phyloP scores from a whole-genome alignment of 2,797 vertebrate species.

The Spizella passerina region DNA sequence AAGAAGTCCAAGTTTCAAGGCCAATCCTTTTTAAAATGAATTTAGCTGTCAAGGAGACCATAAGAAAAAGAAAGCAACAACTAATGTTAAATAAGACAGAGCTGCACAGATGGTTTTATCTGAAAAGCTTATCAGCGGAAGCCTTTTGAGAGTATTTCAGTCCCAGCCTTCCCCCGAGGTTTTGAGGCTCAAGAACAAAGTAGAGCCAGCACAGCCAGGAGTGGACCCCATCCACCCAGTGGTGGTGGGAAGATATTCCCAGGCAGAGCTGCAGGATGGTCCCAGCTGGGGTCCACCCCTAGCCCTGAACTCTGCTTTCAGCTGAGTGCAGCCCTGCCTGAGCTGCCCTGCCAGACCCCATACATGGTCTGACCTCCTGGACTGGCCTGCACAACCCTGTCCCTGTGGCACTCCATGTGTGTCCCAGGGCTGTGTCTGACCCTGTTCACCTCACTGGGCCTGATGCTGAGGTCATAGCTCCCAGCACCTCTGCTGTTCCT shows the following conservation, averaged over 20 bases:
- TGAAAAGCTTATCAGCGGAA: not conserved
- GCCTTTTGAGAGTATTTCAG: not conserved
- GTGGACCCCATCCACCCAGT: not conserved
- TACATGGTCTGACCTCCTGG: fast-evolving
- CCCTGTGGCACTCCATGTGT: fast-evolving
- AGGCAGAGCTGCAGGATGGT: not conserved
- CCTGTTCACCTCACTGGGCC: not conserved
- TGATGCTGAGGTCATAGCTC: not conserved
- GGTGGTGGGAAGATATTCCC: fast-evolving
- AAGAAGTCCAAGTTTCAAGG: not conserved
- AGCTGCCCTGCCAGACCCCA: not conserved
- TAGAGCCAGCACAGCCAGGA: fast-evolving
- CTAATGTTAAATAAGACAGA: not conserved
- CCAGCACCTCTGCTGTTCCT: not conserved
- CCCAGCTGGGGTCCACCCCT: fast-evolving
- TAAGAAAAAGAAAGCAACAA: not conserved
- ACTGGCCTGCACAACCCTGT: not conserved
- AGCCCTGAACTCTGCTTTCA: not conserved
- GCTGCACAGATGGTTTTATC: not conserved
- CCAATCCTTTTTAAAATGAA: not conserved
- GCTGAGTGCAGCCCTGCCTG: not conserved
- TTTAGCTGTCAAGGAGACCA: not conserved
- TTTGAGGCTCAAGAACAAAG: not conserved
- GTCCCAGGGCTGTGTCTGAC: not conserved
- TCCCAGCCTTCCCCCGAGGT: not conserved